Conservation (phyloP, 2,113 vertebrate species). For the Seriola rivoliana region DNA sequence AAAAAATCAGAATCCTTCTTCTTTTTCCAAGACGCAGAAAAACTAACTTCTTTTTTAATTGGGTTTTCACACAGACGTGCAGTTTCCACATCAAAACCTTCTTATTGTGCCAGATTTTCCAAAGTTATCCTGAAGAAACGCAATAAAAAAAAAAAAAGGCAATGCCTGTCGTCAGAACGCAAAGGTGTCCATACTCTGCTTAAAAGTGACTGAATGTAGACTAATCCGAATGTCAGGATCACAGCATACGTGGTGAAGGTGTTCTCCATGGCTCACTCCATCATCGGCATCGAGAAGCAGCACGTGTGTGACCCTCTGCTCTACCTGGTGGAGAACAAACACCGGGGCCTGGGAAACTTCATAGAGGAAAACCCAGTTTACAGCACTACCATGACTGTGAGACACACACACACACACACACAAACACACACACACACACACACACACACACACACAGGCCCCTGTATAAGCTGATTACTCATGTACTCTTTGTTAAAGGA, state of each 20-base stretch:
- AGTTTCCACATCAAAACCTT: too few relatives aligned
- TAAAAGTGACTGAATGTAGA: not conserved
- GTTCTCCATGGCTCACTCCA: slow-evolving; percentile 87
- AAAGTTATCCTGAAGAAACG: too few relatives aligned
- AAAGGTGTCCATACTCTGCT: not conserved
- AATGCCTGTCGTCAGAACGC: not conserved
- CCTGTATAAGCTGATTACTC: too few relatives aligned
- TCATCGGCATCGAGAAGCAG: slow-evolving; percentile 75
- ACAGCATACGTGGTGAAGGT: slow-evolving; percentile 94
- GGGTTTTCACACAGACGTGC: too few relatives aligned
- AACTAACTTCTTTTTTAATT: too few relatives aligned
- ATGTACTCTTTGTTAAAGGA: too few relatives aligned
- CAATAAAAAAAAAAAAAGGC: too few relatives aligned
- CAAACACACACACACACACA: too few relatives aligned
- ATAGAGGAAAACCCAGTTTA: slow-evolving; percentile 88
- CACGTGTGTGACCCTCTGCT: slow-evolving; percentile 88
- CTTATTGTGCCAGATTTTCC: too few relatives aligned
- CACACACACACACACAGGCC: too few relatives aligned
- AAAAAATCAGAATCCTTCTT: not conserved
- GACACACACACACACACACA: slow-evolving; percentile 9
- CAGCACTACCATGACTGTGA: slow-evolving; percentile 80
- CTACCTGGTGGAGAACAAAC: slow-evolving; percentile 89
- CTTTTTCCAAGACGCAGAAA: too few relatives aligned
- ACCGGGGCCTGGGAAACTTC: slow-evolving; percentile 80
- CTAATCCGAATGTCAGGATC: slow-evolving; percentile 83